Percentiles rank a stretch among this genome's conserved stretches.
These are phyloP conservation scores for Manis crassicaudata DNA, from an alignment of 2,797 vertebrate genomes.

Conservation along the genomic window DNA sequence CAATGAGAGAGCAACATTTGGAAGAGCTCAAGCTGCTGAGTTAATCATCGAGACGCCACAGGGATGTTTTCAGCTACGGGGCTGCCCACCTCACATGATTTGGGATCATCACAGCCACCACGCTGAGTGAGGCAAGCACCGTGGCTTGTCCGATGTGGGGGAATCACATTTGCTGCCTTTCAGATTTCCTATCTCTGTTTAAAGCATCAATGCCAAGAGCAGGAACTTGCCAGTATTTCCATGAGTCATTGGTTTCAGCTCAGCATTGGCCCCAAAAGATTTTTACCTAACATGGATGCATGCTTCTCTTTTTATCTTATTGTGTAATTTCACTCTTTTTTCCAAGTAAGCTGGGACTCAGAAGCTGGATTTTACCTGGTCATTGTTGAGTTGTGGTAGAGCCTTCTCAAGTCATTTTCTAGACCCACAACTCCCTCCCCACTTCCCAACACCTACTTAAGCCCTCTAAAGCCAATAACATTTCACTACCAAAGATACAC, in stretches of 20 bases:
- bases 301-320: conserved; percentile 45
- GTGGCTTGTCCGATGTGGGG: neutral
- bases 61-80: conserved; percentile 70
- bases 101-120: conserved; percentile 37
- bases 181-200: conserved; percentile 79
- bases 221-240: conserved; percentile 40
- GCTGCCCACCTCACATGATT: conserved; percentile 47
- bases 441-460: neutral
- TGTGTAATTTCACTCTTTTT: conserved; percentile 4
- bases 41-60: conserved; percentile 80
- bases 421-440: neutral
- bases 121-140: conserved; percentile 50
- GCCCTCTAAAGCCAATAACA: neutral
- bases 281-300: neutral
- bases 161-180: conserved; percentile 47
- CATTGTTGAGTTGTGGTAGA: neutral
- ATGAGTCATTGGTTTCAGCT: conserved; percentile 17
- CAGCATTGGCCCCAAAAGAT: neutral
- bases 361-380: neutral
- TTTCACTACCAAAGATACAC: neutral
- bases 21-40: conserved; percentile 80
- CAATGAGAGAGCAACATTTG: conserved; percentile 83
- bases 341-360: neutral
- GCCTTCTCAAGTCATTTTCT: neutral
- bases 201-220: conserved; percentile 70